Conservation (phyloP, 2,797 vertebrate species). For the Scomberomorus guttatus region DNA sequence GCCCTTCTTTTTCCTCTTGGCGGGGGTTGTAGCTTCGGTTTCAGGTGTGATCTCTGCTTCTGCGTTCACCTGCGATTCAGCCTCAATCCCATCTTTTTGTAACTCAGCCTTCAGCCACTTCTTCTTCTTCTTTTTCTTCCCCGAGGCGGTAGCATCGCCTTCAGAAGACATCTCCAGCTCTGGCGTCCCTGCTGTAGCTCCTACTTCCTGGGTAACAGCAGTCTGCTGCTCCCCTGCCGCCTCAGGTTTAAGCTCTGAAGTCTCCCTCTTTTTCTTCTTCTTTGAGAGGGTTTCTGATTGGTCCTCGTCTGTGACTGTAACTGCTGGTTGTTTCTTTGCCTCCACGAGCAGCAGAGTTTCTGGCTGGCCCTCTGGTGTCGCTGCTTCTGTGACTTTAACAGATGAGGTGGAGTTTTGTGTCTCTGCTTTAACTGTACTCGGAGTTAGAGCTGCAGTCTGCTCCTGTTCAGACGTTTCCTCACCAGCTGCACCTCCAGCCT, state of each 20-base stretch:
- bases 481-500: no score
- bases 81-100: no score
- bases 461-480: no score
- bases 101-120: no score
- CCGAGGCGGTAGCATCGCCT: neutral
- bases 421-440: neutral
- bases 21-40: neutral
- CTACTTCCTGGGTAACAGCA: neutral
- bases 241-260: neutral
- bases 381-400: slow-evolving; percentile 5
- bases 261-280: slow-evolving; percentile 25
- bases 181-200: neutral
- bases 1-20: slow-evolving; percentile 36
- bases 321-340: neutral
- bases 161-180: neutral
- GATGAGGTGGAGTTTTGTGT: neutral
- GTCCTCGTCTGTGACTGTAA: slow-evolving; percentile 31
- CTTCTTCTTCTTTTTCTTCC: slow-evolving; percentile 22
- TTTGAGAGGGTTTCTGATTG: neutral
- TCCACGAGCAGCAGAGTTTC: slow-evolving; percentile 15
- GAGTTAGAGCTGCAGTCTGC: no score
- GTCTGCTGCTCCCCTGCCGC: slow-evolving; percentile 3
- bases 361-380: neutral
- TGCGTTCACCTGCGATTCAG: neutral
- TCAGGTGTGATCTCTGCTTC: neutral